Evolutionary conservation across 2,113 vertebrate species (phyloP).

Genomic region (Pagrus major): DNA sequence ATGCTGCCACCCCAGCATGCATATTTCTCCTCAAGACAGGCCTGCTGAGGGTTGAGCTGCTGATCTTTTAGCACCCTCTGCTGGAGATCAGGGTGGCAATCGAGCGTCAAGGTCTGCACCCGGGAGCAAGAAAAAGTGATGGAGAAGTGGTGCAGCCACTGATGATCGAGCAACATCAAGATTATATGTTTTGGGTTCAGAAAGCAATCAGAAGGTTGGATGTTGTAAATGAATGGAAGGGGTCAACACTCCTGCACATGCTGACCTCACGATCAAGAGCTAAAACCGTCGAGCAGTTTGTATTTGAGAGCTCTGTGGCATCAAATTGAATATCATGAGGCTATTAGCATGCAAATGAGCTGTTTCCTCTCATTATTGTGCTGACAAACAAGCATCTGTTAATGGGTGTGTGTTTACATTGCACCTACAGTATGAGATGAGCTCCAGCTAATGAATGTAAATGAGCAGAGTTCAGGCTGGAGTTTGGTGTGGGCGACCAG

Average conservation of each 20-base stretch:
- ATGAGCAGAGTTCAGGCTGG: constrained; percentile 18
- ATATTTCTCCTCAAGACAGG: constrained; percentile 55
- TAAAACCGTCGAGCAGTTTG: constrained; percentile 12
- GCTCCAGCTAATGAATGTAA: constrained; percentile 37
- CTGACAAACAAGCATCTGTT: constrained; percentile 44
- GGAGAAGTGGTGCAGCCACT: not conserved
- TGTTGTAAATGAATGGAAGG: not conserved
- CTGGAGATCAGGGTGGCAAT: constrained; percentile 38
- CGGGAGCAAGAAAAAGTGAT: too few relatives aligned
- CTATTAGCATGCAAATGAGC: constrained; percentile 54
- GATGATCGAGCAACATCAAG: not conserved
- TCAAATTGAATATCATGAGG: constrained; percentile 36
- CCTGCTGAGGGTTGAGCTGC: not conserved
- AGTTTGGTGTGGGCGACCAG: not conserved
- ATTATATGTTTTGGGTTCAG: not conserved
- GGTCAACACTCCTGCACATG: not conserved
- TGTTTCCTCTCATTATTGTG: constrained; percentile 53
- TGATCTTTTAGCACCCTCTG: constrained; percentile 67
- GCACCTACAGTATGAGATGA: constrained; percentile 26
- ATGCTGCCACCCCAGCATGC: constrained; percentile 50
- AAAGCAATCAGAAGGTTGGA: not conserved
- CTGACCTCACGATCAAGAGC: constrained; percentile 19
- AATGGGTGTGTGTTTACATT: constrained; percentile 44
- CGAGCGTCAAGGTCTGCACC: not conserved
- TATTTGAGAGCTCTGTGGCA: constrained; percentile 5